A percentile compares a stretch with the other conserved stretches of the same genome.
These are phyloP conservation scores for Aethes cnicana DNA, from an alignment of 2,888 invertebrate species.

Conservation along the genomic window DNA sequence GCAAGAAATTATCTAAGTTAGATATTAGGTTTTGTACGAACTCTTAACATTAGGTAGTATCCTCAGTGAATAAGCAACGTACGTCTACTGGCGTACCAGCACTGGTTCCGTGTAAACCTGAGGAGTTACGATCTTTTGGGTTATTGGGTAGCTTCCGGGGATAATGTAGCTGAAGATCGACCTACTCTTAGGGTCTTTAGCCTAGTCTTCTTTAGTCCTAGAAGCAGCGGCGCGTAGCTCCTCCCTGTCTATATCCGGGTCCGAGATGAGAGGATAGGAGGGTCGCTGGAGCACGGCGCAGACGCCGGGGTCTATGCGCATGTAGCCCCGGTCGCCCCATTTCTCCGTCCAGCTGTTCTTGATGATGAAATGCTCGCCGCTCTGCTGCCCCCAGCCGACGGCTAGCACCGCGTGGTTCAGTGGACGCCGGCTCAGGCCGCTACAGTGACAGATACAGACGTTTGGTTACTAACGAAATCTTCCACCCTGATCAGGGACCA, in stretches of 20 bases:
- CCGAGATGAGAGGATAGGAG: constrained; percentile 7
- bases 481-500: no score
- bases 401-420: constrained; percentile 24
- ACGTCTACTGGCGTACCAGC: no score
- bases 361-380: constrained; percentile 16
- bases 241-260: constrained; percentile 8
- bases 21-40: no score
- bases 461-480: no score
- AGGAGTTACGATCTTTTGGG: no score
- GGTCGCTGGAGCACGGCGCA: constrained; percentile 17
- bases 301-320: constrained; percentile 11
- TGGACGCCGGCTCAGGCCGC: constrained; percentile 5
- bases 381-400: constrained; percentile 22
- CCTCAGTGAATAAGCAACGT: no score
- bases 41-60: no score
- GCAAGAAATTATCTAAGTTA: no score
- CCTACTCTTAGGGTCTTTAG: no score
- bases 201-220: not conserved
- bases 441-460: not conserved
- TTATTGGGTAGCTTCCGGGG: no score
- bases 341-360: constrained; percentile 26
- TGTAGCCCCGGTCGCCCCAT: constrained; percentile 23
- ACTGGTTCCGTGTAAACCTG: no score
- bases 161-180: no score
- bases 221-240: constrained; percentile 4